Conservation (phyloP, 1,140 invertebrate species). For the Drosophila ercepeae region DNA sequence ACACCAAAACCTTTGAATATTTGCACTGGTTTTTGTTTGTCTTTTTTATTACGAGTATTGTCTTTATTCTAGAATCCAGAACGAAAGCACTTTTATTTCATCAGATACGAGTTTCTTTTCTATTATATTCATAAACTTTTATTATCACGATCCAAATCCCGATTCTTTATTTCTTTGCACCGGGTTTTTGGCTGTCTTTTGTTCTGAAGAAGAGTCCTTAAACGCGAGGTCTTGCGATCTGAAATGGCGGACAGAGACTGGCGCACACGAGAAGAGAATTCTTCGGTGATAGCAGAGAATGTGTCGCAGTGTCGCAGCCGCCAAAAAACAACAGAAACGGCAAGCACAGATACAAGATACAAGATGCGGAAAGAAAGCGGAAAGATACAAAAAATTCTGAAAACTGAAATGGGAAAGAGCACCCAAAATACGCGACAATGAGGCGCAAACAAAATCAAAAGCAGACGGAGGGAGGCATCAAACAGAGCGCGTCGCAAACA, state of each 20-base stretch:
- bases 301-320: constrained; percentile 42
- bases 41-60: too few relatives aligned
- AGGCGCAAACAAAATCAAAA: constrained; percentile 13
- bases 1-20: constrained; percentile 8
- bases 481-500: constrained; percentile 32
- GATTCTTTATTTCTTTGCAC: constrained; percentile 11
- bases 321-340: constrained; percentile 12
- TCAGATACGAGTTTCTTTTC: constrained; percentile 25
- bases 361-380: not conserved
- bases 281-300: constrained; percentile 34
- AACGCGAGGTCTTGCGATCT: constrained; percentile 8
- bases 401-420: constrained; percentile 34
- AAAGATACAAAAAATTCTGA: constrained; percentile 25
- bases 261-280: constrained; percentile 28
- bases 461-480: not conserved
- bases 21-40: constrained; percentile 23
- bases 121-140: not conserved
- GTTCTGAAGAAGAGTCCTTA: constrained; percentile 48
- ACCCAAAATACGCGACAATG: constrained; percentile 36
- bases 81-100: constrained; percentile 34
- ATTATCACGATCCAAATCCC: too few relatives aligned
- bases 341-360: not conserved
- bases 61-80: not conserved
- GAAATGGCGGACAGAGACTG: constrained; percentile 21
- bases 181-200: constrained; percentile 39